Percentiles rank a stretch among this genome's conserved stretches.
phyloP scores from a whole-genome alignment of 2,113 vertebrate genomes.

The Leptosomus discolor region DNA sequence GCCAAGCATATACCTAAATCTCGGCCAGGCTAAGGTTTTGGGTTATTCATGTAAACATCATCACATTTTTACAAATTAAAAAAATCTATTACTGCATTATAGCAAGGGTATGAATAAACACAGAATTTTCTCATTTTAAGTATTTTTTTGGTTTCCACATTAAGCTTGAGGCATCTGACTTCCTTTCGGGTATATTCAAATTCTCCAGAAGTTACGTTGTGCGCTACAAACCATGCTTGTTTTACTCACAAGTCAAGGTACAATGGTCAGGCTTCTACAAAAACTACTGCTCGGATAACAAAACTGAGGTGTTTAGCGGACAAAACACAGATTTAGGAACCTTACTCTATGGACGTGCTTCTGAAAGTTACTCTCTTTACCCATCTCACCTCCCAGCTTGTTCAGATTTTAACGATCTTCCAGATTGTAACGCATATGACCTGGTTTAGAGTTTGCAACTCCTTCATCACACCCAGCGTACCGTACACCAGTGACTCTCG shows the following conservation, averaged over 20 bases:
- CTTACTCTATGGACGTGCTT: neutral
- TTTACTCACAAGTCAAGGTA: neutral
- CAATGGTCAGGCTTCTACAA: neutral
- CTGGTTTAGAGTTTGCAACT: neutral
- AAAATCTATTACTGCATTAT: neutral
- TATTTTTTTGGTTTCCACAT: neutral
- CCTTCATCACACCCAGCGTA: rapidly evolving
- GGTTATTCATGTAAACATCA: neutral
- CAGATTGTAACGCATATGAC: rapidly evolving
- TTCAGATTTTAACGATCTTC: neutral
- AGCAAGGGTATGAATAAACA: neutral
- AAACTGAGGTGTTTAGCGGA: neutral
- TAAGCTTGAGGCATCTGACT: neutral
- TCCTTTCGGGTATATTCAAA: neutral
- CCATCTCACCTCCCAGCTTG: neutral
- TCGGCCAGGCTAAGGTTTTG: neutral
- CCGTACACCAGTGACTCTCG: neutral
- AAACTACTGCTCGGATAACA: neutral
- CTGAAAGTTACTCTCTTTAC: neutral
- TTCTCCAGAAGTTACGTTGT: neutral
- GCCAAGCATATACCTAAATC: neutral
- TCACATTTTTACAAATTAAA: neutral
- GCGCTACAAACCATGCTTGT: rapidly evolving
- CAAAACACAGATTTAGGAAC: neutral
- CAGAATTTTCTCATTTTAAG: neutral